phyloP scores from a whole-genome alignment of 2,888 invertebrate species.

The Diplolepis rosae region DNA sequence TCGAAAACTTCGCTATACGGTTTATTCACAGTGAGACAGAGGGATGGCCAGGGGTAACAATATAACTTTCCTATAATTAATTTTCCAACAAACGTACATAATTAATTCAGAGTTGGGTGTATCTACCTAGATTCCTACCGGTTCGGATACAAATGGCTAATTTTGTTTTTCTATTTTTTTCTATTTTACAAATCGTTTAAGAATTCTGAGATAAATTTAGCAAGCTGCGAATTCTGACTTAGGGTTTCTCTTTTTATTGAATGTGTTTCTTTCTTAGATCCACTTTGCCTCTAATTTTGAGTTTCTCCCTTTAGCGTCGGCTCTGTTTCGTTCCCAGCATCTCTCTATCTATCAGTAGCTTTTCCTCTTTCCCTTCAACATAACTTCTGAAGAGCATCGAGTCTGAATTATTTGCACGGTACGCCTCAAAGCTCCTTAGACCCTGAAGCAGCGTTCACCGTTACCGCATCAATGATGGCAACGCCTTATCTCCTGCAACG shows the following conservation, averaged over 20 bases:
- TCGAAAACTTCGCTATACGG: neutral
- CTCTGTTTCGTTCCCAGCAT: constrained; percentile 13
- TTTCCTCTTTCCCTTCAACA: constrained; percentile 34
- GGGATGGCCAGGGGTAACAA: constrained; percentile 47
- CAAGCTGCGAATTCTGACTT: neutral
- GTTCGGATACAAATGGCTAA: neutral
- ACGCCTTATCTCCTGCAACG: constrained; percentile 19
- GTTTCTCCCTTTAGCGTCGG: constrained; percentile 6
- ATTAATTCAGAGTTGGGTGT: constrained; percentile 53
- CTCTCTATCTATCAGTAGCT: neutral
- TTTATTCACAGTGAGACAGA: neutral
- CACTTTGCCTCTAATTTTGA: neutral
- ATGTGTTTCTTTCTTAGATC: neutral
- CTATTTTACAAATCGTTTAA: neutral
- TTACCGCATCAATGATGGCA: constrained; percentile 52
- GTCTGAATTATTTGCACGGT: constrained; percentile 63
- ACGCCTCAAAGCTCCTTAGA: constrained; percentile 56
- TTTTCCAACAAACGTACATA: constrained; percentile 55
- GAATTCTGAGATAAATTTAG: neutral
- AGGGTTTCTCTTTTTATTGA: neutral
- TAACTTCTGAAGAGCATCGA: constrained; percentile 51
- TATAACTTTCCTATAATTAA: constrained; percentile 62
- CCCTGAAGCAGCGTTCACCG: constrained; percentile 50
- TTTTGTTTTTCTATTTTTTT: too few relatives aligned
- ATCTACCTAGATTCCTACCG: neutral